These are phyloP conservation scores for Diadumene lineata DNA, from an alignment of 92 coral and sea anemone genomes.

Conservation along the genomic window DNA sequence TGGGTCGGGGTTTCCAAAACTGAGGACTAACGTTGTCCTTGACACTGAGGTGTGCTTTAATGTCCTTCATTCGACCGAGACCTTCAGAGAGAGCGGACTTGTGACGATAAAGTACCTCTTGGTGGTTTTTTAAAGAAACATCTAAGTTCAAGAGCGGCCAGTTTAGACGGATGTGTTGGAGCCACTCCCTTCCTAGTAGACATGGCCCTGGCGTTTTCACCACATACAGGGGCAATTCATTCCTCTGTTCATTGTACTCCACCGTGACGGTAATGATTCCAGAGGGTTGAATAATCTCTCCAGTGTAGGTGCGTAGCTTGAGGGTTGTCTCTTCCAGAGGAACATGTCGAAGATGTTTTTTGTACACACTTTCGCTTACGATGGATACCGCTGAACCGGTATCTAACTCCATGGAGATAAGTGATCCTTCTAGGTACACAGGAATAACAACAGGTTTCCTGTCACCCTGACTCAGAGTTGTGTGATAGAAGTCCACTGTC, in stretches of 20 bases:
- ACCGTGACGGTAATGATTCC: slow-evolving; percentile 40
- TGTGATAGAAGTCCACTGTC: background rate
- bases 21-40: slow-evolving; percentile 11
- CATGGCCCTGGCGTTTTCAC: slow-evolving; percentile 32
- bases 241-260: slow-evolving; percentile 37
- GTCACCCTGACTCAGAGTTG: background rate
- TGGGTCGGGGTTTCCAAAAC: slow-evolving; percentile 24
- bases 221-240: slow-evolving; percentile 45
- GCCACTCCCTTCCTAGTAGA: slow-evolving; percentile 44
- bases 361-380: slow-evolving; percentile 23
- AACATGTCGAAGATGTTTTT: slow-evolving; percentile 23
- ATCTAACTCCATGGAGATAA: slow-evolving; percentile 31
- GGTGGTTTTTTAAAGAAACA: background rate
- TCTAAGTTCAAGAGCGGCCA: slow-evolving; percentile 33
- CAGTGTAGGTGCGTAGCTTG: slow-evolving; percentile 53
- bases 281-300: slow-evolving; percentile 42
- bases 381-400: slow-evolving; percentile 50
- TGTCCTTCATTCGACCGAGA: slow-evolving; percentile 24
- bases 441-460: slow-evolving; percentile 35
- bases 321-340: slow-evolving; percentile 28
- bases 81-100: slow-evolving; percentile 15
- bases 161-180: slow-evolving; percentile 30
- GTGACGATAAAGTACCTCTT: slow-evolving; percentile 32
- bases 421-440: slow-evolving; percentile 25
- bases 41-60: slow-evolving; percentile 20